These are phyloP conservation scores for Proctacanthus coquilletti DNA, from an alignment of 1,140 invertebrate species.

Conservation along the genomic window DNA sequence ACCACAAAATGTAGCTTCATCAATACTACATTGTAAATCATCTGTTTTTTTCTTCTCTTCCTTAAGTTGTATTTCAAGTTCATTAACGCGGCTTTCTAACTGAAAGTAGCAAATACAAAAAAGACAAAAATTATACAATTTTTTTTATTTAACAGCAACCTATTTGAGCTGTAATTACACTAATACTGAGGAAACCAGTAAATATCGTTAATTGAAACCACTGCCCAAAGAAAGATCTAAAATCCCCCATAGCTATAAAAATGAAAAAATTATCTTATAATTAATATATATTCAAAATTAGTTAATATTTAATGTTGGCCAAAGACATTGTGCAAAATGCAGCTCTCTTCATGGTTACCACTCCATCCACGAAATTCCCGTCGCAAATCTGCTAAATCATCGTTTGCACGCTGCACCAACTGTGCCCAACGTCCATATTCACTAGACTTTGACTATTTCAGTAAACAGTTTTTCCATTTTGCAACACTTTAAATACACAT, in stretches of 20 bases:
- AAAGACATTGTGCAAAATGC: conserved; percentile 29
- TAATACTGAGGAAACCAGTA: too few species aligned
- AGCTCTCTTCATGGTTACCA: conserved; percentile 27
- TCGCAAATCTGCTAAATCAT: conserved; percentile 21
- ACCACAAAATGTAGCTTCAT: conserved; percentile 71
- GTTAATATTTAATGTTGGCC: too few species aligned
- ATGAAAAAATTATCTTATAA: too few species aligned
- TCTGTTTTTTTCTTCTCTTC: conserved; percentile 79
- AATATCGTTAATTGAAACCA: too few species aligned
- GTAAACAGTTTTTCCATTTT: neutral
- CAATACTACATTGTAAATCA: conserved; percentile 80
- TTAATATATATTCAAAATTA: too few species aligned
- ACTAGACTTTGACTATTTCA: conserved; percentile 24
- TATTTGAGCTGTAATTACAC: neutral
- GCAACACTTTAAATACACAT: conserved; percentile 1
- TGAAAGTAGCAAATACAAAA: too few species aligned
- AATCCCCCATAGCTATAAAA: too few species aligned
- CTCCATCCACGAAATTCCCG: conserved; percentile 29
- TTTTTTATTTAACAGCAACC: neutral
- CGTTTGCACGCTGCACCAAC: conserved; percentile 22
- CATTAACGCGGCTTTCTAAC: conserved; percentile 18
- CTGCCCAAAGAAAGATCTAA: too few species aligned
- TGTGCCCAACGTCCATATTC: conserved; percentile 27
- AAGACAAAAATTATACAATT: neutral
- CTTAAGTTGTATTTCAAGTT: conserved; percentile 51